These are phyloP conservation scores for Pterois miles DNA, from an alignment of 2,797 vertebrate genomes.

Conservation along the genomic window DNA sequence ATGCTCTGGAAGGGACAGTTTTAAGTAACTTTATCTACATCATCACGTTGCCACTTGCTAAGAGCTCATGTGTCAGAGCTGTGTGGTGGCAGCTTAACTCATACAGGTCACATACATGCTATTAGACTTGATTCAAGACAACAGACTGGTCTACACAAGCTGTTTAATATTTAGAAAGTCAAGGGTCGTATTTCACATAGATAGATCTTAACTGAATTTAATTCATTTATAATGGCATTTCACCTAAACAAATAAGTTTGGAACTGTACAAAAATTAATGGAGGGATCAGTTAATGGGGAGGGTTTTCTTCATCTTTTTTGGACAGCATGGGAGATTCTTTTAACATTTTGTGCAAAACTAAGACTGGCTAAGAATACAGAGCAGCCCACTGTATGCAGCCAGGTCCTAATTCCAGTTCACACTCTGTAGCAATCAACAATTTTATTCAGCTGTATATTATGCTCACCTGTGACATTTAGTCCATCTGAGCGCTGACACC, in stretches of 20 bases:
- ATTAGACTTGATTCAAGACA: not conserved
- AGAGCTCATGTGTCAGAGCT: not conserved
- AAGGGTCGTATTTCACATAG: not conserved
- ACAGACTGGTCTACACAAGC: not conserved
- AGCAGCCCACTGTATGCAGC: no score
- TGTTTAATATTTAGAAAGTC: not conserved
- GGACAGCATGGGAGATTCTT: not conserved
- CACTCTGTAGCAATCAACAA: not conserved
- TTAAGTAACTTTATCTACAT: slow-evolving; percentile 23
- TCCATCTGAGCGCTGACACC: slow-evolving; percentile 96
- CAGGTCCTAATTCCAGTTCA: not conserved
- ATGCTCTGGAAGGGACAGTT: slow-evolving; percentile 3
- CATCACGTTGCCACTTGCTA: not conserved
- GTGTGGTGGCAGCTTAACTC: not conserved
- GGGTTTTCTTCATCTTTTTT: not conserved
- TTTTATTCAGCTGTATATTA: not conserved
- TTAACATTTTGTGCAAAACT: not conserved
- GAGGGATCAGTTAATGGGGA: no score
- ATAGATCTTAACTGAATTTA: no score
- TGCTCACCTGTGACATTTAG: slow-evolving; percentile 92
- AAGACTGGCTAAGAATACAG: not conserved
- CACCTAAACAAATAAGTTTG: no score
- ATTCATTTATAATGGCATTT: not conserved
- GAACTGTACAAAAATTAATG: not conserved
- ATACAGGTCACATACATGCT: not conserved